phyloP scores from a whole-genome alignment of 2,888 invertebrate genomes.

The Monoplex corrugatus region DNA sequence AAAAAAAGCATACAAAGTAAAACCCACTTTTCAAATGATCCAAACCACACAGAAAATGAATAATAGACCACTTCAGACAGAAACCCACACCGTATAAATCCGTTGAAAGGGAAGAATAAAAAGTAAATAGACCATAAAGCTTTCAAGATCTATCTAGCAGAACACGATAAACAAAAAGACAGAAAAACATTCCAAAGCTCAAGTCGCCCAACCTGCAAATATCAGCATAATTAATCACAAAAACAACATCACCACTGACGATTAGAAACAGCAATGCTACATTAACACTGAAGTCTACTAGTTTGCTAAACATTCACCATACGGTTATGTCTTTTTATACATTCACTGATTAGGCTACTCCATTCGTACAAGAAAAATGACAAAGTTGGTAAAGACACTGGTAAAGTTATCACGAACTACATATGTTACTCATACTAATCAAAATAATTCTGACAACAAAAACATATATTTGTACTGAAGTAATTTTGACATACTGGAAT shows the following conservation, averaged over 20 bases:
- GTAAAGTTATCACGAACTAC: too few species aligned
- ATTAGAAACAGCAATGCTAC: slow-evolving; percentile 7
- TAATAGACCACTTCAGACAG: neutral
- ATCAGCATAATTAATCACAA: neutral
- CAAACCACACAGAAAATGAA: neutral
- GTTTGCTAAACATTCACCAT: neutral
- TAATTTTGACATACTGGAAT: too few species aligned
- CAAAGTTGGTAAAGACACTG: neutral
- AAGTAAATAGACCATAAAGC: neutral
- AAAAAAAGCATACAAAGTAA: neutral
- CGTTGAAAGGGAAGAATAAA: too few species aligned
- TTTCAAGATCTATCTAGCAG: neutral
- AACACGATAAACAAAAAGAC: neutral
- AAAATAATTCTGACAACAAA: too few species aligned
- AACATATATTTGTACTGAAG: too few species aligned
- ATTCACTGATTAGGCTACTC: neutral
- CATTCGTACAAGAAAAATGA: neutral
- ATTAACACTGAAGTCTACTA: too few species aligned
- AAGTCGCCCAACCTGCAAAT: neutral
- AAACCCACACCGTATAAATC: too few species aligned
- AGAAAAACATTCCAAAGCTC: neutral
- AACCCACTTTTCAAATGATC: neutral
- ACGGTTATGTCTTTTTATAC: neutral
- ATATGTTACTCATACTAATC: too few species aligned
- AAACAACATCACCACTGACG: neutral